Evolutionary conservation across 1,140 invertebrate species (phyloP), one percentile per base, ranked within the genome.

Genomic region (Protaetia brevitarsis): DNA sequence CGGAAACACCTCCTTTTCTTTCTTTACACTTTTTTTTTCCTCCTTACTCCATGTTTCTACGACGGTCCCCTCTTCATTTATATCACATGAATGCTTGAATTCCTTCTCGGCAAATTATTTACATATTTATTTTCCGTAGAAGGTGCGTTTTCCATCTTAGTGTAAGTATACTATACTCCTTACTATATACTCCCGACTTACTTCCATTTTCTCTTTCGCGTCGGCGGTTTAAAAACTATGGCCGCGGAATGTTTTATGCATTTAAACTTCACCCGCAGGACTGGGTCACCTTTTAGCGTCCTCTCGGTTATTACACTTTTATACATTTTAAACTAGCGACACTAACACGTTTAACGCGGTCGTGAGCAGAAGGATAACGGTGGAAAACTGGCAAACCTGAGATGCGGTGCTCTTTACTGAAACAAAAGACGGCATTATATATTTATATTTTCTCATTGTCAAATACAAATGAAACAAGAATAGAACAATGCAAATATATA

Each of bases 21-120:
- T 23, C 2, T 51, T 51, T 51, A 51, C 41, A 51, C 41, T 23
- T 51, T 51, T 21, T n/a, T n/a, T n/a, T n/a, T n/a, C n/a, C n/a
- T n/a, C n/a, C n/a, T n/a, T n/a, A n/a, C n/a, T n/a, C n/a, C n/a
- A n/a, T n/a, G n/a, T n/a, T n/a, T n/a, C n/a, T 51, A 13, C 37
- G 21, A 26, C 41, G 11, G 16, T 23, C 26, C 16, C 41, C 26
- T 51, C 41, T 51, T 51, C 41, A 23, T 51, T 51, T 51, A 51
- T 51, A 51, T 51, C 41, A 51, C 41, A 51, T 51, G n/a, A 51
- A 51, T 51, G 41, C 41, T 51, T 51, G 41, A 51, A 51, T 51
- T 51, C 41, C 41, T 21, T 51, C 41, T 51, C 41, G 41, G 41
- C 41, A 23, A 23, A 51, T 51, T 51, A 51, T 51, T 16, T 51